Evolutionary conservation across 2,888 invertebrate species (phyloP).

Genomic region (Patella ulyssiponensis): DNA sequence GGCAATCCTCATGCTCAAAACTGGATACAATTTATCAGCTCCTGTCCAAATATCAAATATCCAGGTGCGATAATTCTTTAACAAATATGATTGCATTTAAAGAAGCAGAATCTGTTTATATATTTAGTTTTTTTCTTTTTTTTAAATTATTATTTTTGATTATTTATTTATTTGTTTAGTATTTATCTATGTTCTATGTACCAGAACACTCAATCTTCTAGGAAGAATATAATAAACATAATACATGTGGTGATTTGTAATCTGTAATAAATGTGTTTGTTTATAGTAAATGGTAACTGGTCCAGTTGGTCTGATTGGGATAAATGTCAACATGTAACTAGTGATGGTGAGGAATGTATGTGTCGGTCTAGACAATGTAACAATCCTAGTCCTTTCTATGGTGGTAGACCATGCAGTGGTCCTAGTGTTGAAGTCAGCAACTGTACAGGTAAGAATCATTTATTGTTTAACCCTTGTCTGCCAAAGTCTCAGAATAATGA

Average conservation of each 20-base stretch:
- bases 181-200: too few species aligned
- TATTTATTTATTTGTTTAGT: too few species aligned
- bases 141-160: too few species aligned
- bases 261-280: not conserved
- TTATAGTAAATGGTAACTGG: constrained; percentile 77
- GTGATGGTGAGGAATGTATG: constrained; percentile 78
- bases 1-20: constrained; percentile 78
- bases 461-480: not conserved
- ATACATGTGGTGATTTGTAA: too few species aligned
- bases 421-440: constrained; percentile 68
- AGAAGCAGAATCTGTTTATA: too few species aligned
- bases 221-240: too few species aligned
- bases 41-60: constrained; percentile 78
- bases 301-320: constrained; percentile 89
- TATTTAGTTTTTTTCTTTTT: too few species aligned
- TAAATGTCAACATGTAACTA: constrained; percentile 79
- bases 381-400: constrained; percentile 85
- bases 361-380: constrained; percentile 87
- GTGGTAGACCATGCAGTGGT: constrained; percentile 82
- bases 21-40: constrained; percentile 83
- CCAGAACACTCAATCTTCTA: too few species aligned
- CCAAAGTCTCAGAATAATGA: not conserved
- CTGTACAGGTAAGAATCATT: constrained; percentile 65
- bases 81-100: too few species aligned
- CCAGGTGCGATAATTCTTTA: constrained; percentile 48